A percentile compares a stretch with the other conserved stretches of the same genome.
These are phyloP conservation scores for Pangasius macronema DNA, from an alignment of 2,797 vertebrate genomes.

Conservation along the genomic window DNA sequence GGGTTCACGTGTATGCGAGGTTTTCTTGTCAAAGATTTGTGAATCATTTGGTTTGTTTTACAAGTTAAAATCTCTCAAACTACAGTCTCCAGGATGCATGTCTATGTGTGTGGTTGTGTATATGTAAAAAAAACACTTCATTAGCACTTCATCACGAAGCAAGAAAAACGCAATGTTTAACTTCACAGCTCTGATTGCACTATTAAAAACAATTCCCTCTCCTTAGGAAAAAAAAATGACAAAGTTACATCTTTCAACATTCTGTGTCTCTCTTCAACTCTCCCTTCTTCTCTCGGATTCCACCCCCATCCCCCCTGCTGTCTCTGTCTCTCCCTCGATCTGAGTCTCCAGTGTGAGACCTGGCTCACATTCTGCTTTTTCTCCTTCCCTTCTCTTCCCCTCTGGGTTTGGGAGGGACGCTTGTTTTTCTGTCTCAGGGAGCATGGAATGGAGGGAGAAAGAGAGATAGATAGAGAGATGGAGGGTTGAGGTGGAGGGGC, in stretches of 20 bases:
- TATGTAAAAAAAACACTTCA: slow-evolving; percentile 27
- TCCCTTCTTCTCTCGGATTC: slow-evolving; percentile 34
- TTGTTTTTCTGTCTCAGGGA: slow-evolving; percentile 65
- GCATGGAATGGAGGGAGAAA: slow-evolving; percentile 46
- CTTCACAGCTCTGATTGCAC: slow-evolving; percentile 55
- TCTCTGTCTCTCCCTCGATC: slow-evolving; percentile 34
- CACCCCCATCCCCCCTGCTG: slow-evolving; percentile 33
- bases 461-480: slow-evolving; percentile 31
- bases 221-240: neutral
- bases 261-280: slow-evolving; percentile 31
- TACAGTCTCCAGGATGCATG: slow-evolving; percentile 46
- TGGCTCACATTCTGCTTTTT: slow-evolving; percentile 59
- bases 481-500: slow-evolving; percentile 40
- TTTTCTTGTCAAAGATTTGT: slow-evolving; percentile 14
- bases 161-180: slow-evolving; percentile 50
- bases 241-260: slow-evolving; percentile 14
- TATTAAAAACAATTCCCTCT: slow-evolving; percentile 46
- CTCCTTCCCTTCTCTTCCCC: slow-evolving; percentile 59
- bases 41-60: slow-evolving; percentile 38
- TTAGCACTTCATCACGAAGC: slow-evolving; percentile 24
- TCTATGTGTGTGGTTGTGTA: slow-evolving; percentile 22
- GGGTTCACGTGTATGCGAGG: slow-evolving; percentile 47
- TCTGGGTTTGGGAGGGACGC: slow-evolving; percentile 58
- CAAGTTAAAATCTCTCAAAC: slow-evolving; percentile 48
- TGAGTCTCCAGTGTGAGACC: slow-evolving; percentile 60